Evolutionary conservation across 2,888 invertebrate genomes (phyloP).

Genomic region (Agonopterix alstromeriana): DNA sequence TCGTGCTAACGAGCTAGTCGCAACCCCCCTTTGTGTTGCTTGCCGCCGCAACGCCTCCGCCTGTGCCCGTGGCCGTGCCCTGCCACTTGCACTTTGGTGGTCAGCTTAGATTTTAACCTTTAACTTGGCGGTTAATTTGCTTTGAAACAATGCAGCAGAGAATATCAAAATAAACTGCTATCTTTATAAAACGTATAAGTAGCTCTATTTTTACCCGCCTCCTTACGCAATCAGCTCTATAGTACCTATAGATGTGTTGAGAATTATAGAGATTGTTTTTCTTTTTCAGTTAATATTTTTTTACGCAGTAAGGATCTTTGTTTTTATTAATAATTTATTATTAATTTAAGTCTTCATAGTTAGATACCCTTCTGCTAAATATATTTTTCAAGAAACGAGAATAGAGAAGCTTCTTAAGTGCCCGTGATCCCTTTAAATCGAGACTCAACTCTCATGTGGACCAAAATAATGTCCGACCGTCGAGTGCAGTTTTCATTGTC

Average conservation of each 20-base stretch:
- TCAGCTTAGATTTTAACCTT: background rate
- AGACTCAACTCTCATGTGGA: slow-evolving; percentile 6
- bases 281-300: too few species aligned
- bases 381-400: slow-evolving; percentile 2
- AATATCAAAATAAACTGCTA: too few species aligned
- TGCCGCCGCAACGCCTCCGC: slow-evolving; percentile 4
- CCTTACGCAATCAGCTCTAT: too few species aligned
- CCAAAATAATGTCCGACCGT: slow-evolving; percentile 16
- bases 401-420: slow-evolving; percentile 7
- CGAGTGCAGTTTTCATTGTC: slow-evolving; percentile 63
- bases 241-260: too few species aligned
- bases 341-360: too few species aligned
- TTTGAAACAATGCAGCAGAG: background rate
- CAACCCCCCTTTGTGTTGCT: slow-evolving; percentile 27
- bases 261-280: too few species aligned
- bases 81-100: slow-evolving; percentile 3
- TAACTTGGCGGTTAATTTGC: background rate
- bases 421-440: slow-evolving; percentile 13
- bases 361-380: too few species aligned
- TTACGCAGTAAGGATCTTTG: too few species aligned
- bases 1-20: slow-evolving; percentile 41
- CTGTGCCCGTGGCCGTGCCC: too few species aligned
- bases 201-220: too few species aligned
- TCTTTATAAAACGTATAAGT: too few species aligned
- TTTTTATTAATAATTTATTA: too few species aligned